These are phyloP conservation scores for Micrasema minimum DNA, from an alignment of 1,140 invertebrate genomes.

Conservation along the genomic window DNA sequence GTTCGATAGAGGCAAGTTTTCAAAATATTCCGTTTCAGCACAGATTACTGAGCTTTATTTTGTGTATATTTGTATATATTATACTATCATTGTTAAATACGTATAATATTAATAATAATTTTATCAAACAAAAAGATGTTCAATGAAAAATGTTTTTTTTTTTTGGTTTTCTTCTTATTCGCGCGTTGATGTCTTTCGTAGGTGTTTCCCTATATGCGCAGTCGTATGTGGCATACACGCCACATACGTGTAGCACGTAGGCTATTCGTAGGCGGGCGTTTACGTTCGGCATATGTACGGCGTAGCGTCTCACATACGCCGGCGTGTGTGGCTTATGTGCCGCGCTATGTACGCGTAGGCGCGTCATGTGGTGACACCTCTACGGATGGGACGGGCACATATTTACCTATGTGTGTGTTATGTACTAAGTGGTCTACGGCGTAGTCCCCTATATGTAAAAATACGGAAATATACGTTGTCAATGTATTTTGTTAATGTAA, in stretches of 20 bases:
- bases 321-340: constrained; percentile 33
- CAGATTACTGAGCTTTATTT: too few species aligned
- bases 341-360: constrained; percentile 4
- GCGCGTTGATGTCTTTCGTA: constrained; percentile 46
- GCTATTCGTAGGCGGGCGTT: constrained; percentile 35
- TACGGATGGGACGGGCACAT: constrained; percentile 8
- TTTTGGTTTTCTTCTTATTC: constrained; percentile 28
- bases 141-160: too few species aligned
- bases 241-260: constrained; percentile 16
- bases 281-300: constrained; percentile 26
- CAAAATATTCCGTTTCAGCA: too few species aligned
- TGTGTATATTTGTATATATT: too few species aligned
- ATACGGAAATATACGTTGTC: too few species aligned
- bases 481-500: too few species aligned
- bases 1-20: too few species aligned
- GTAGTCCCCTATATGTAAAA: background rate
- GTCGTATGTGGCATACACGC: constrained; percentile 34
- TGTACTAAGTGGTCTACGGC: background rate
- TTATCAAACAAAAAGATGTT: too few species aligned
- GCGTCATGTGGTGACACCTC: constrained; percentile 24
- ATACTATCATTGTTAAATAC: too few species aligned
- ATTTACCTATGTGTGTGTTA: constrained; percentile 11
- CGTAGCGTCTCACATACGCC: constrained; percentile 30
- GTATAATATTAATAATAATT: too few species aligned
- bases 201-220: constrained; percentile 44